Evolutionary conservation across 2,797 vertebrate species (phyloP).

Genomic region (Catharus ustulatus): DNA sequence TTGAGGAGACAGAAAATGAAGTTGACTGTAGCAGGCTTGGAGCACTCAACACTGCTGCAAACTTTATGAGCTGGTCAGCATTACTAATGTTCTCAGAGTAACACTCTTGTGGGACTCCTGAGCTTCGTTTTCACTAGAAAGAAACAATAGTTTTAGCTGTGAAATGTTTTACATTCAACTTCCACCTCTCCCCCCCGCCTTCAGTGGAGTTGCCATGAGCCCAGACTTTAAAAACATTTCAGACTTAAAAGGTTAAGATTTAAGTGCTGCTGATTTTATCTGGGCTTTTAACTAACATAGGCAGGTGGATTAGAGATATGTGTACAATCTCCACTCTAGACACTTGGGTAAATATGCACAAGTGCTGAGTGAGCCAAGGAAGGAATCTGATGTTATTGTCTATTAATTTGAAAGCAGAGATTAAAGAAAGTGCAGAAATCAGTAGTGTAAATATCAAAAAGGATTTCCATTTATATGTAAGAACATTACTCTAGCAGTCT

Average conservation of each 20-base stretch:
- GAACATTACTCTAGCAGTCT: constrained; percentile 76
- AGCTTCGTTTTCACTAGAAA: constrained; percentile 46
- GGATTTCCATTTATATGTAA: constrained; percentile 85
- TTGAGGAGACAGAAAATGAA: not conserved
- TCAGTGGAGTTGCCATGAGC: constrained; percentile 76
- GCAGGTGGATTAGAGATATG: constrained; percentile 91
- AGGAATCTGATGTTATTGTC: constrained; percentile 88
- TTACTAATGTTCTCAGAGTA: constrained; percentile 49
- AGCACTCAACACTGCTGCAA: constrained; percentile 46
- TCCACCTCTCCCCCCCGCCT: not conserved
- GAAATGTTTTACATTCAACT: constrained; percentile 50
- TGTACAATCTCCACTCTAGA: constrained; percentile 88
- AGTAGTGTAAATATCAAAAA: constrained; percentile 87
- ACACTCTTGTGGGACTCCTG: constrained; percentile 12
- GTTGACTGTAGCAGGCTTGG: constrained; percentile 43
- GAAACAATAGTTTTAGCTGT: constrained; percentile 48
- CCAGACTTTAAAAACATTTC: constrained; percentile 85
- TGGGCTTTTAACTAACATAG: constrained; percentile 86
- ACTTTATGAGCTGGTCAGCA: constrained; percentile 54
- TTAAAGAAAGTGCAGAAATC: constrained; percentile 88
- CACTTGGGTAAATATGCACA: constrained; percentile 88
- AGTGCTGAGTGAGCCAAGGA: constrained; percentile 80
- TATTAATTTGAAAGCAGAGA: constrained; percentile 94
- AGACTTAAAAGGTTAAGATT: constrained; percentile 90
- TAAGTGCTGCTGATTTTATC: constrained; percentile 87